phyloP scores from a whole-genome alignment of 2,113 vertebrate genomes.

The Vidua chalybeata region DNA sequence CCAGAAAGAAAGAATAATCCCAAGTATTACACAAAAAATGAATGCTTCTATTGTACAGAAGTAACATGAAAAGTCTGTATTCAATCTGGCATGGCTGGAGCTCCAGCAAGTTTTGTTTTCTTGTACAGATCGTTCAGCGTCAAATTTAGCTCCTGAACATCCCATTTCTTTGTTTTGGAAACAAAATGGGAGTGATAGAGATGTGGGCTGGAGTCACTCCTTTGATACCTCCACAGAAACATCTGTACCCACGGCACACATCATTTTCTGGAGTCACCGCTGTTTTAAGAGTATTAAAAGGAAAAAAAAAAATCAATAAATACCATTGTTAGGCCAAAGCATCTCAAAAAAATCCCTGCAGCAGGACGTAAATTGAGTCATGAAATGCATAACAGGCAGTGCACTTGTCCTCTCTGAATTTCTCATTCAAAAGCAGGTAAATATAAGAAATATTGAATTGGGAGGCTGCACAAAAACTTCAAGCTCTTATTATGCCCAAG shows the following conservation, averaged over 20 bases:
- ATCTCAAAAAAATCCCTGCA: not conserved
- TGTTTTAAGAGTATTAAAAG: not conserved
- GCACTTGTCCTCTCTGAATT: not conserved
- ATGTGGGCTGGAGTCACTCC: not conserved
- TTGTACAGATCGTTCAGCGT: not conserved
- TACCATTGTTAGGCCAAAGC: not conserved
- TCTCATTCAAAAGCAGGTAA: not conserved
- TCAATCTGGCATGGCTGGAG: not conserved
- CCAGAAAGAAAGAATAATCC: slow-evolving; percentile 1
- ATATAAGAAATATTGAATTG: not conserved
- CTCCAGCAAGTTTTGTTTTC: not conserved
- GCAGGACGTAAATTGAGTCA: not conserved
- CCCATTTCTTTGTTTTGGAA: slow-evolving; percentile 2
- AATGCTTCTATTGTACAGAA: not conserved
- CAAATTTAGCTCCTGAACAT: slow-evolving; percentile 1
- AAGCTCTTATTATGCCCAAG: not conserved
- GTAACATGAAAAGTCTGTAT: not conserved
- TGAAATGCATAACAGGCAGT: not conserved
- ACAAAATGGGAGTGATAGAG: not conserved
- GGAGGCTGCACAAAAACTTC: not conserved
- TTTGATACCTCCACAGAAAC: slow-evolving; percentile 7
- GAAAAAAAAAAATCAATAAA: slow-evolving; percentile 3
- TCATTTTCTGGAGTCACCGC: not conserved
- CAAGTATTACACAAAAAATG: not conserved
- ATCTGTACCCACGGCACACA: not conserved